Conservation (phyloP, 2,797 vertebrate species). For the Lithobates sylvaticus region DNA sequence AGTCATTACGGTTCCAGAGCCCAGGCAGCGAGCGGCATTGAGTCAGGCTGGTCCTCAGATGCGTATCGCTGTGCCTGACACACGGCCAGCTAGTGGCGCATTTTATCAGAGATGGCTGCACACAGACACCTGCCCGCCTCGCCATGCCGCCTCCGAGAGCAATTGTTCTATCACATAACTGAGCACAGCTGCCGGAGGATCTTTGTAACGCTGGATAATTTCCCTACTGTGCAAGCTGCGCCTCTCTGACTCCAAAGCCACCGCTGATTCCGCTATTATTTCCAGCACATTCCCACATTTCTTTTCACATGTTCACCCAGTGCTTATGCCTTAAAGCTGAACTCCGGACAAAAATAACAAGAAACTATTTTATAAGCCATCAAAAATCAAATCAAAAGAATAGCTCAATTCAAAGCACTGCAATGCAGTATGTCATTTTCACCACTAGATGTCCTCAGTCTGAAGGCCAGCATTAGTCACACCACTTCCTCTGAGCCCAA, state of each 20-base stretch:
- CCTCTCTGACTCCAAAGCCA: conserved; percentile 9
- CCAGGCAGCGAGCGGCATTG: not conserved
- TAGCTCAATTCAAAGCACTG: not conserved
- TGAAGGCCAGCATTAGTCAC: not conserved
- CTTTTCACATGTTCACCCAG: not conserved
- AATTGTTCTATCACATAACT: conserved; percentile 36
- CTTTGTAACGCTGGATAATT: conserved; percentile 18
- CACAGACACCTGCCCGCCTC: conserved; percentile 33
- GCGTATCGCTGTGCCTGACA: conserved; percentile 12
- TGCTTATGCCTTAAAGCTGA: not conserved
- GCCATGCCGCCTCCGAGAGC: conserved; percentile 21
- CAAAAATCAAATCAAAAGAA: not conserved
- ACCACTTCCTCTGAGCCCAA: not conserved
- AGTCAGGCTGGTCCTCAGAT: not conserved
- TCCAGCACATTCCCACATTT: too few species aligned
- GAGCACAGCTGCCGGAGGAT: conserved; percentile 37
- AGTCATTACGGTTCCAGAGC: not conserved
- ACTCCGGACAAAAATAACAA: too few species aligned
- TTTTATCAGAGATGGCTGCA: conserved; percentile 39
- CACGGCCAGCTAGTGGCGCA: conserved; percentile 34
- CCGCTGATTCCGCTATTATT: not conserved
- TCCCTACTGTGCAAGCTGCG: not conserved
- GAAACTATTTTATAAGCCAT: too few species aligned
- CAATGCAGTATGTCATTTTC: too few species aligned
- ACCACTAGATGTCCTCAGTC: not conserved